These are phyloP conservation scores for Thalpophila matura DNA, from an alignment of 2,888 invertebrate species.

Conservation along the genomic window DNA sequence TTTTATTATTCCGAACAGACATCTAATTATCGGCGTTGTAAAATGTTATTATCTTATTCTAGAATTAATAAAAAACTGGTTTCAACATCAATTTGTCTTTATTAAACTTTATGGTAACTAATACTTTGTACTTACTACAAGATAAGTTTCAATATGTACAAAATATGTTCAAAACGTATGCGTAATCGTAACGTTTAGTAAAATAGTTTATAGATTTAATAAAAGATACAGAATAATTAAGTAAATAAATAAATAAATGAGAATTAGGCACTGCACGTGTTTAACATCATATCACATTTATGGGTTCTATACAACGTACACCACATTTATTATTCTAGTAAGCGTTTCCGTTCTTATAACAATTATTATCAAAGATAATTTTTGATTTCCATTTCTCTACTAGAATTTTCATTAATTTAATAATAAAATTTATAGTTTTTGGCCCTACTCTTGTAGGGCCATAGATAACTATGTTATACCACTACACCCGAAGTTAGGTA, in stretches of 20 bases:
- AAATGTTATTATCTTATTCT: slow-evolving; percentile 30
- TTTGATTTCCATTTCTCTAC: slow-evolving; percentile 56
- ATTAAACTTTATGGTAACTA: slow-evolving; percentile 86
- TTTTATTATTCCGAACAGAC: slow-evolving; percentile 20
- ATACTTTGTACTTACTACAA: slow-evolving; percentile 89
- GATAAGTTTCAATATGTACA: slow-evolving; percentile 87
- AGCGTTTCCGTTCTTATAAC: slow-evolving; percentile 89
- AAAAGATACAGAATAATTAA: slow-evolving; percentile 73
- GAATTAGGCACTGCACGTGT: slow-evolving; percentile 90
- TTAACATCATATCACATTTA: slow-evolving; percentile 88
- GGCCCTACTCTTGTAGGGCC: slow-evolving; percentile 10
- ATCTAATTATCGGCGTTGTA: slow-evolving; percentile 18
- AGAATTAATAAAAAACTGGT: slow-evolving; percentile 51
- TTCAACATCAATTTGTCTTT: slow-evolving; percentile 89
- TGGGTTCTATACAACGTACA: slow-evolving; percentile 82
- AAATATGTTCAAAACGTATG: slow-evolving; percentile 77
- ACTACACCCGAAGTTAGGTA: slow-evolving; percentile 18
- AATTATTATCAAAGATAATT: slow-evolving; percentile 82
- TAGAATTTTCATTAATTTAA: slow-evolving; percentile 52
- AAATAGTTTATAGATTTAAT: slow-evolving; percentile 74
- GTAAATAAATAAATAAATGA: slow-evolving; percentile 80
- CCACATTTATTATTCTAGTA: slow-evolving; percentile 84
- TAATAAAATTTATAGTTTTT: slow-evolving; percentile 42
- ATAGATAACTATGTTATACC: slow-evolving; percentile 35
- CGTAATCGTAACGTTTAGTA: slow-evolving; percentile 72